phyloP scores from a whole-genome alignment of 2,888 invertebrate species.

The Agonopterix subpropinquella region DNA sequence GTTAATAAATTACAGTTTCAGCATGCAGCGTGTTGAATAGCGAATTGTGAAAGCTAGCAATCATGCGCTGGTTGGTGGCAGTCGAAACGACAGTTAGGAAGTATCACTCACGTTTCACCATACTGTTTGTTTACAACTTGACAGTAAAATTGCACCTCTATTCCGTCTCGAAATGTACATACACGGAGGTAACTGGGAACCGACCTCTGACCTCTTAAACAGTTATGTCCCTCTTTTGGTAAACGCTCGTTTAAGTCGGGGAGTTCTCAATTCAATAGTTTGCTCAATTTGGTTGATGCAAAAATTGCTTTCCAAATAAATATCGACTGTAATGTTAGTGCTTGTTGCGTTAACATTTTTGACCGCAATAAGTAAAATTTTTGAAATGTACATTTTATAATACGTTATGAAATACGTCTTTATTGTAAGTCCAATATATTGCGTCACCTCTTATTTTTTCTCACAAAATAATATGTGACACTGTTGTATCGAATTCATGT shows the following conservation, averaged over 20 bases:
- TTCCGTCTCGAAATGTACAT: slow-evolving; percentile 4
- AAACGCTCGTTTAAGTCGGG: slow-evolving; percentile 2
- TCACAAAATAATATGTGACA: too few species aligned
- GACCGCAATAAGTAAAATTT: too few species aligned
- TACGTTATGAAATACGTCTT: too few species aligned
- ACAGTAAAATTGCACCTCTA: slow-evolving; percentile 32
- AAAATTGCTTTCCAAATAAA: slow-evolving; percentile 44
- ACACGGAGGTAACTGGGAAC: slow-evolving; percentile 3
- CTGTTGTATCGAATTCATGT: too few species aligned
- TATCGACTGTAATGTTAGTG: slow-evolving; percentile 38
- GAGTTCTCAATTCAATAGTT: too few species aligned
- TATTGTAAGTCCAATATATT: too few species aligned
- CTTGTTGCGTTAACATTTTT: too few species aligned
- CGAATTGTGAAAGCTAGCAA: slow-evolving; percentile 7
- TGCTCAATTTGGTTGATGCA: too few species aligned
- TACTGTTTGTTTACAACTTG: slow-evolving; percentile 25
- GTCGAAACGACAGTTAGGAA: slow-evolving; percentile 20
- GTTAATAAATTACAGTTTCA: too few species aligned
- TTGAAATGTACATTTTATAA: too few species aligned
- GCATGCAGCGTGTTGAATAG: too few species aligned
- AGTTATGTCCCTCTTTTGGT: slow-evolving; percentile 1
- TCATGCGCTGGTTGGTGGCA: slow-evolving; percentile 16
- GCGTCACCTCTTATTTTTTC: too few species aligned
- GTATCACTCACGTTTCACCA: slow-evolving; percentile 24
- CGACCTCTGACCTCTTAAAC: slow-evolving; percentile 2